phyloP scores from a whole-genome alignment of 2,797 vertebrate species.

The Delichon dasypus region DNA sequence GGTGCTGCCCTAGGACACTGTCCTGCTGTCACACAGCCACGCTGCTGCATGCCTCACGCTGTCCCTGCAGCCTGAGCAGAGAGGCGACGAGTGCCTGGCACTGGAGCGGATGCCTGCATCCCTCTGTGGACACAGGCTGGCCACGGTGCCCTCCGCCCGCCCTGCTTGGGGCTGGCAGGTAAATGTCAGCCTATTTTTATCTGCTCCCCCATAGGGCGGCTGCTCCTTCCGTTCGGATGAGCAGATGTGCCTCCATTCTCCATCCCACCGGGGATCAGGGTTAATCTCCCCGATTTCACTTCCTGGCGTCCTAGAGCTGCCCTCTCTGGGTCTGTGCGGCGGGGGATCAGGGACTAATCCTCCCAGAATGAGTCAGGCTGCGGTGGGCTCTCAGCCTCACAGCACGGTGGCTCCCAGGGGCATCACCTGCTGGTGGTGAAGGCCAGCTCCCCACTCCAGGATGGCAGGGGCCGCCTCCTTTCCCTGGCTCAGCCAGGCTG shows the following conservation, averaged over 20 bases:
- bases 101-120: fast-evolving
- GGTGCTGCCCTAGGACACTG: not conserved
- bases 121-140: not conserved
- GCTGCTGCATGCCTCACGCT: fast-evolving
- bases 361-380: not conserved
- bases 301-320: not conserved
- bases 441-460: not conserved
- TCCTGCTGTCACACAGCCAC: not conserved
- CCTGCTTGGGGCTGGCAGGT: not conserved
- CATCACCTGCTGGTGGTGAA: not conserved
- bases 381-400: not conserved
- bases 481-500: not conserved
- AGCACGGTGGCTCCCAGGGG: fast-evolving
- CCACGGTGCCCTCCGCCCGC: not conserved
- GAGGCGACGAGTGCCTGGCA: not conserved
- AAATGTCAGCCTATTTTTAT: conserved; percentile 62
- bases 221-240: conserved; percentile 28
- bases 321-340: not conserved
- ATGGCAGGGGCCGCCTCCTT: not conserved
- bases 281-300: conserved; percentile 65
- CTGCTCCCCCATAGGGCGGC: not conserved
- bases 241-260: conserved; percentile 49
- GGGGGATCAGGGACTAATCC: conserved; percentile 20
- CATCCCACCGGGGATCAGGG: not conserved
- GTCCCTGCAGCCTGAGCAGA: not conserved